These are phyloP conservation scores for Himalopsyche japonica DNA, from an alignment of 2,888 invertebrate species.

Conservation along the genomic window DNA sequence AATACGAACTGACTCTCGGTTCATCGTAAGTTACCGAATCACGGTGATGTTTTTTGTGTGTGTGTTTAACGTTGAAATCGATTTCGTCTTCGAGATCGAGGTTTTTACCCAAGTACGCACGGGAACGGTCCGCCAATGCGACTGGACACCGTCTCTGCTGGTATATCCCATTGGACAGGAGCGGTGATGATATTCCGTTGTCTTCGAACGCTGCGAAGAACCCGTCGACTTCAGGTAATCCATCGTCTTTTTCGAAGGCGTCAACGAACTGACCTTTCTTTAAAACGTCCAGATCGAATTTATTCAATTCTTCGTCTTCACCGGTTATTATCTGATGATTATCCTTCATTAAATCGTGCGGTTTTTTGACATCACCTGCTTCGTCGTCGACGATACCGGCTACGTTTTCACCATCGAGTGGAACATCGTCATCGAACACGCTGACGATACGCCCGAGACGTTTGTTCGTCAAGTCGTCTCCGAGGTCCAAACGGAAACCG, in stretches of 20 bases:
- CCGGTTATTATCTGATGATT: not conserved
- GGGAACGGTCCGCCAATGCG: conserved; percentile 43
- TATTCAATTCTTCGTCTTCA: conserved; percentile 15
- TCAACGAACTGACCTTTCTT: conserved; percentile 52
- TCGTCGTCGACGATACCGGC: conserved; percentile 13
- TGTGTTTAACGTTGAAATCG: not conserved
- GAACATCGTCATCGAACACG: not conserved
- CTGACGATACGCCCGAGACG: not conserved
- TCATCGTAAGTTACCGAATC: conserved; percentile 30
- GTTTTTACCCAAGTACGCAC: conserved; percentile 36
- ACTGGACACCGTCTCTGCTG: conserved; percentile 43
- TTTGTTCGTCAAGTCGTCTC: not conserved
- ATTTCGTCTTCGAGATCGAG: conserved; percentile 36
- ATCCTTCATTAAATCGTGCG: not conserved
- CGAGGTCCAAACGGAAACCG: not conserved
- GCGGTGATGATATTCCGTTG: conserved; percentile 48
- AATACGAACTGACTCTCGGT: conserved; percentile 50
- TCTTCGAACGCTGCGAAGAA: conserved; percentile 39
- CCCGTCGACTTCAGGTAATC: conserved; percentile 51
- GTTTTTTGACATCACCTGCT: not conserved
- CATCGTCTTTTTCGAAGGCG: conserved; percentile 51
- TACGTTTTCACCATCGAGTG: not conserved
- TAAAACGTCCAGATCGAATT: conserved; percentile 55
- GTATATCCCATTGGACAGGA: conserved; percentile 45
- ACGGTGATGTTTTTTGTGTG: not conserved